A percentile compares a stretch with the other conserved stretches of the same genome.
Conservation (phyloP, 2,797 vertebrate genomes). For the Apogon talboti region DNA sequence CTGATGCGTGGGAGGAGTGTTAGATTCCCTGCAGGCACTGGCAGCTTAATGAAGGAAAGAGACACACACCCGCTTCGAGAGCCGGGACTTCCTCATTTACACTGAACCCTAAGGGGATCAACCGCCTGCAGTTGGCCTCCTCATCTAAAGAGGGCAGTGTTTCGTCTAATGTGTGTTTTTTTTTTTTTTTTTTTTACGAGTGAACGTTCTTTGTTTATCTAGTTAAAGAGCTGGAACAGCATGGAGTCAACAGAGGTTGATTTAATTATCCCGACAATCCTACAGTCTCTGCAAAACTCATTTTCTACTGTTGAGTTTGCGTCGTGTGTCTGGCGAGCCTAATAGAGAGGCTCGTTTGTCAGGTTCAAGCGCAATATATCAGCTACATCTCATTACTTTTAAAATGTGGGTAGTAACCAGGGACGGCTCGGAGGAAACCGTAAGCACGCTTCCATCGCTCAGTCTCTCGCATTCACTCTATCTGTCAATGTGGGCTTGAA, state of each 20-base stretch:
- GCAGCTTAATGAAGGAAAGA: conserved; percentile 75
- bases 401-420: conserved; percentile 47
- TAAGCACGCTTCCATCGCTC: conserved; percentile 36
- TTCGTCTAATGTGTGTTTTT: conserved; percentile 13
- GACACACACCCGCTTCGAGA: conserved; percentile 57
- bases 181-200: background rate
- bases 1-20: conserved; percentile 71
- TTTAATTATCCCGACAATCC: conserved; percentile 62
- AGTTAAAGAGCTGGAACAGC: conserved; percentile 57
- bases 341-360: conserved; percentile 55
- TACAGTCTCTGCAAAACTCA: conserved; percentile 45
- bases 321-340: conserved; percentile 45
- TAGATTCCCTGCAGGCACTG: conserved; percentile 70
- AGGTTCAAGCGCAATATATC: conserved; percentile 47
- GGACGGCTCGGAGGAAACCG: conserved; percentile 31
- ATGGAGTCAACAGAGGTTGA: conserved; percentile 61
- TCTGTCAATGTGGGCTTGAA: conserved; percentile 52
- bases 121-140: conserved; percentile 62
- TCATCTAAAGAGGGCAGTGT: conserved; percentile 67
- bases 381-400: conserved; percentile 65
- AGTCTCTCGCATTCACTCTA: conserved; percentile 25
- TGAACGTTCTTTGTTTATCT: conserved; percentile 43
- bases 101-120: conserved; percentile 20
- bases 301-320: conserved; percentile 38
- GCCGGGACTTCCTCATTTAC: conserved; percentile 66